Evolutionary conservation across 1,140 invertebrate species (phyloP), one percentile per base, ranked within the genome.

Genomic region (Megalonaias nervosa): DNA sequence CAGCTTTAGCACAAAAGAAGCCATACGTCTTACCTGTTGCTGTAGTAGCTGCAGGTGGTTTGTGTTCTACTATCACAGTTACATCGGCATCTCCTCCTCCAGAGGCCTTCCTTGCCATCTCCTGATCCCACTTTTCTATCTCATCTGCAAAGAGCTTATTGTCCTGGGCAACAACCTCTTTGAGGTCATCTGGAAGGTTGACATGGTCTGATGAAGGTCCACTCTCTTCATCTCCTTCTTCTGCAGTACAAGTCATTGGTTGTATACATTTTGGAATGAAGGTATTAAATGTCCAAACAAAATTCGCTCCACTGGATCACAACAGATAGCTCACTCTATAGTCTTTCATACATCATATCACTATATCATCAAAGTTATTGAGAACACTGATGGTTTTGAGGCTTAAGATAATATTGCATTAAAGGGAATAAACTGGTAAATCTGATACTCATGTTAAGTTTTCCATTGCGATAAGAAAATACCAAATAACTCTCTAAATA

Each of bases 61-160:
- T 84, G 19, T 72, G 69, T 73, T 85, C 82, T 0, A 74, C 66
- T 31, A 71, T 65, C 17, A 75, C 23, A n/a, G 70, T 65, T 17
- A 76, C 79, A 74, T 81, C 79, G 17, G 69, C 70, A 38, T 79
- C 78, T 26, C 67, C 77, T 4, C 71, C 71, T 12, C 70, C 79
- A 0, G 76, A 56, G 55, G 80, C 71, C 67, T 84, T 87, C 31
- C 81, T 75, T 16, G 79, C 73, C 71, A 88, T 86, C 69, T 89
- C 87, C 13, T 72, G 70, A 72, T 92, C 90, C 91, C 91, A 92
- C 12, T 89, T 84, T 17, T 87, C 81, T 6, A 91, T 87, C 78
- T 91, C 91, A 56, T 87, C 80, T 26, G 66, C 69, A 76, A 92
- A 92, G 48, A 75, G 74, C 31, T 84, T 81, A 81, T 92, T 92